A percentile compares a stretch with the other conserved stretches of the same genome.
phyloP scores from a whole-genome alignment of 1,140 invertebrate species.

The Eufriesea mexicana region DNA sequence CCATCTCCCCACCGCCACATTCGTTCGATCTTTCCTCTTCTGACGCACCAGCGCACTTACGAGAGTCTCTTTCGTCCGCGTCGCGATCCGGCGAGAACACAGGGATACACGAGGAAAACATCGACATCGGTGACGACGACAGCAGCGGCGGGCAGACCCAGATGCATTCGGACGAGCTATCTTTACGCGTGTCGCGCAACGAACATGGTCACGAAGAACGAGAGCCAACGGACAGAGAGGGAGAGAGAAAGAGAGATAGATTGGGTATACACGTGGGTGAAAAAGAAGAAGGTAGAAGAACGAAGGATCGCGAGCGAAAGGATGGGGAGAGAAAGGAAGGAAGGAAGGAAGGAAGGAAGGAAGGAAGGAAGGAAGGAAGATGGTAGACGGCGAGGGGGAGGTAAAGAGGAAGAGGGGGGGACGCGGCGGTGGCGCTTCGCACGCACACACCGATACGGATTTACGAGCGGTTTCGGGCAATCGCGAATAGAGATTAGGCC shows the following conservation, averaged over 20 bases:
- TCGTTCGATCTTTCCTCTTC: background rate
- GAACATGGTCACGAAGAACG: conserved; percentile 38
- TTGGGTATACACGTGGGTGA: background rate
- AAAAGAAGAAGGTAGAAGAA: background rate
- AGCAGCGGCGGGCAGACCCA: background rate
- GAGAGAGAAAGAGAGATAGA: background rate
- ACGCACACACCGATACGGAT: conserved; percentile 80
- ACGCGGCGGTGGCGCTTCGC: conserved; percentile 58
- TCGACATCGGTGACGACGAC: no score
- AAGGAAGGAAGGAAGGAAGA: background rate
- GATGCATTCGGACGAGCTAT: conserved; percentile 7
- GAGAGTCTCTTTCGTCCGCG: background rate
- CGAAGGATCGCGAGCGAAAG: no score
- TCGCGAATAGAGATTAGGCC: conserved; percentile 83
- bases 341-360: background rate
- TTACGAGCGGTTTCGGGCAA: conserved; percentile 83
- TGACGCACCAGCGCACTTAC: no score
- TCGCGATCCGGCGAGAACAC: background rate
- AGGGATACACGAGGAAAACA: background rate
- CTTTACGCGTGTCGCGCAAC: conserved; percentile 49
- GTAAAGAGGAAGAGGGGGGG: background rate
- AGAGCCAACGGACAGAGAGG: no score
- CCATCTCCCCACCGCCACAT: background rate
- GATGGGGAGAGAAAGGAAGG: background rate
- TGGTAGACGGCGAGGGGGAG: background rate